Evolutionary conservation across 2,888 invertebrate genomes (phyloP), one percentile per base, ranked within the genome.

Genomic region (Drosophila tripunctata): DNA sequence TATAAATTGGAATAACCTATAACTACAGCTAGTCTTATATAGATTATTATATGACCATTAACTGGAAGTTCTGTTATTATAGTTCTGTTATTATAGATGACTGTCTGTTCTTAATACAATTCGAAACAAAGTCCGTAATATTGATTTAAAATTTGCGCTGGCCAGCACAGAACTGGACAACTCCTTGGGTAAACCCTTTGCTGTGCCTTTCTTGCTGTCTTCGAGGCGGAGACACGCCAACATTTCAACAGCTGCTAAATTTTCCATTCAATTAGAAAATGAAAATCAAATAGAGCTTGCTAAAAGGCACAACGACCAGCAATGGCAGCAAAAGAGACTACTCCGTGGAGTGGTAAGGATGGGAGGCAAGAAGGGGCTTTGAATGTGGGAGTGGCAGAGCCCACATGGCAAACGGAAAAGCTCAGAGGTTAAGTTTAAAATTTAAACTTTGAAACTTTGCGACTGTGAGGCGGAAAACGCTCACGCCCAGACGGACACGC

Each of bases 231-330:
- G 36, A 36, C 27, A 56, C 47, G 56, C 55, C 58, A 40, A 33
- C 43, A 50, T 47, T 66, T 76, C 63, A 77, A 71, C 83, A 83
- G 83, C 87, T 83, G 83, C 41, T 72, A 55, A 69, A 43, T 70
- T 87, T 87, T 84, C 87, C 87, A 84, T 78, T 83, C 83, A 83
- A 83, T 83, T 87, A 83, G 72, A 61, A 63, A 81, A 74, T 72
- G 72, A 84, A 87, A 83, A 87, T 66, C 78, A 84, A 87, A 83
- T 69, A 84, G 78, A 78, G 64, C 63, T 86, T 75, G 48, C 63
- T 45, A 56, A 61, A 52, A 56, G 47, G 47, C 56, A 14, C 51
- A 33, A 22, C 21, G 51, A 33, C 41, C 21, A n/a, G 36, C 54
- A 64, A 45, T 44, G 35, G 38, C 14, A 21, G 47, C 22, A 48